phyloP scores from a whole-genome alignment of 1,140 invertebrate species.

The Streblospio benedicti region DNA sequence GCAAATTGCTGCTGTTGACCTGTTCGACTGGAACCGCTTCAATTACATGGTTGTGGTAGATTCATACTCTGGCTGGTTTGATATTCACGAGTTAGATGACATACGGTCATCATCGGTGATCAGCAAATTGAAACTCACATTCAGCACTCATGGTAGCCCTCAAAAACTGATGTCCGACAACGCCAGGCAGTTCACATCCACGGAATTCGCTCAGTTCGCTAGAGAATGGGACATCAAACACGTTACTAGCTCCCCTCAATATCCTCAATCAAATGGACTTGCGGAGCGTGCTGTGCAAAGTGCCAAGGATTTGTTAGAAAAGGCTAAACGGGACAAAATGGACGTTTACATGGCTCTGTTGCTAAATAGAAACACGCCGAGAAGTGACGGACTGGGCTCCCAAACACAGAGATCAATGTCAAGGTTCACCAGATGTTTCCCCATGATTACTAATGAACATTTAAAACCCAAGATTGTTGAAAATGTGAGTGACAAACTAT shows the following conservation, averaged over 20 bases:
- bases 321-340: not conserved
- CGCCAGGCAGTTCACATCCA: slow-evolving; percentile 42
- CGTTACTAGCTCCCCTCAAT: slow-evolving; percentile 24
- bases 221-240: slow-evolving; percentile 41
- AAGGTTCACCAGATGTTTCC: too few species aligned
- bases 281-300: slow-evolving; percentile 18
- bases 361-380: not conserved
- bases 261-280: slow-evolving; percentile 33
- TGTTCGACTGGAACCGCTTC: not conserved
- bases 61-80: not conserved
- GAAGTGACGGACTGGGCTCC: too few species aligned
- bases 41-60: not conserved
- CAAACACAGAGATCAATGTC: too few species aligned
- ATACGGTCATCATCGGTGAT: not conserved
- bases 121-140: slow-evolving; percentile 21
- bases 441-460: too few species aligned
- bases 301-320: not conserved
- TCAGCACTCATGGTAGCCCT: slow-evolving; percentile 42
- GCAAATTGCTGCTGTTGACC: not conserved
- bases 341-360: not conserved
- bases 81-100: not conserved
- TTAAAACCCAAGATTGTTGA: too few species aligned
- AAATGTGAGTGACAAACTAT: too few species aligned
- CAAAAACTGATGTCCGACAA: slow-evolving; percentile 44
- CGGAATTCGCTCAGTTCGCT: slow-evolving; percentile 42